A percentile compares a stretch with the other conserved stretches of the same genome.
Evolutionary conservation across 2,888 invertebrate species (phyloP).

Genomic region (Zygogramma bicolorata): DNA sequence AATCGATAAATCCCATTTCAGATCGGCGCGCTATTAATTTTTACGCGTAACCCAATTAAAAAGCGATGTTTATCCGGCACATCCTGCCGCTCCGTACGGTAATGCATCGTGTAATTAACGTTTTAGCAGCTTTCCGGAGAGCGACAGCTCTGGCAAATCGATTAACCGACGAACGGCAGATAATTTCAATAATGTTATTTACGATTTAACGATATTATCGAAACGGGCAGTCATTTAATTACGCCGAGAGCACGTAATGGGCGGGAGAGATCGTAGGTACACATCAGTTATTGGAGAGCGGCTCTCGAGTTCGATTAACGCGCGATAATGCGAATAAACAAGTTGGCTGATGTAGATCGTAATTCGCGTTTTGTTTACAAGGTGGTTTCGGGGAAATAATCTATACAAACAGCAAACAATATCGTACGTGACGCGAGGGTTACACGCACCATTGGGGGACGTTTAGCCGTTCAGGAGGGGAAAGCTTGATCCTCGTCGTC

Average conservation of each 20-base stretch:
- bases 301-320: constrained; percentile 39
- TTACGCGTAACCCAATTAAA: constrained; percentile 5
- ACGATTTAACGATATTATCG: constrained; percentile 46
- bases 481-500: not conserved
- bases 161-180: constrained; percentile 37
- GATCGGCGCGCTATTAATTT: not conserved
- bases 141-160: constrained; percentile 26
- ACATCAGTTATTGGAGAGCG: constrained; percentile 43
- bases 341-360: constrained; percentile 29
- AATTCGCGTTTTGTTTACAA: constrained; percentile 2
- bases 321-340: constrained; percentile 41
- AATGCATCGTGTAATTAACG: constrained; percentile 31
- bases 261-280: constrained; percentile 37
- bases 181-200: constrained; percentile 45
- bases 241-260: constrained; percentile 40
- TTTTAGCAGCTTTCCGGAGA: constrained; percentile 23
- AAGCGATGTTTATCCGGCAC: constrained; percentile 7
- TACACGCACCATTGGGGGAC: not conserved
- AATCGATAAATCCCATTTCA: not conserved
- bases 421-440: not conserved
- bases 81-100: constrained; percentile 29
- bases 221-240: constrained; percentile 45
- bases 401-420: not conserved
- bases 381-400: not conserved
- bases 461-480: not conserved